Evolutionary conservation across 2,888 invertebrate species (phyloP).

Genomic region (Lamellibrachia satsuma): DNA sequence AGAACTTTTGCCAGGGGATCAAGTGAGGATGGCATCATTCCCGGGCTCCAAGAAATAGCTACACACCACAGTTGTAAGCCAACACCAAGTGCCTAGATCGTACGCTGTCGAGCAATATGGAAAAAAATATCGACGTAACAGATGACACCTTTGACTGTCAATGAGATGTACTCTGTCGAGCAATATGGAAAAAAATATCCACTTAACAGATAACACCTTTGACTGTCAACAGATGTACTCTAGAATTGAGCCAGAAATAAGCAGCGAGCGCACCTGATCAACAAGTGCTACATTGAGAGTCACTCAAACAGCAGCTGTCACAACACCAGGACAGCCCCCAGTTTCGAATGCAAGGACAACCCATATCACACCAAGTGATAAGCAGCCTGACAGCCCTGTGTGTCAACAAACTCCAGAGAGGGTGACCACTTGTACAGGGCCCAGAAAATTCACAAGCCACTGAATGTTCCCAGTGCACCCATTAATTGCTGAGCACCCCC

Average conservation of each 20-base stretch:
- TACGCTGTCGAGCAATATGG: not conserved
- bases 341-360: not conserved
- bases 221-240: not conserved
- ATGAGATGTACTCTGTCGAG: not conserved
- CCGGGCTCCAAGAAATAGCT: not conserved
- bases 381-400: no score
- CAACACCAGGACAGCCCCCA: not conserved
- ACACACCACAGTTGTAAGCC: not conserved
- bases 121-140: not conserved
- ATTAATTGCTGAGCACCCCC: no score
- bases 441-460: no score
- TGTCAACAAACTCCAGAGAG: no score
- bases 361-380: no score
- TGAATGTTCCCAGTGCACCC: no score
- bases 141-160: not conserved
- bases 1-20: no score
- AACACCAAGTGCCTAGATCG: not conserved
- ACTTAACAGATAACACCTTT: not conserved
- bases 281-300: not conserved
- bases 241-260: not conserved
- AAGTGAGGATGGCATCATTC: not conserved
- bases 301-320: not conserved
- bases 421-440: no score
- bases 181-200: not conserved
- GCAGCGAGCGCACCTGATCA: not conserved